Conservation (phyloP, 2,797 vertebrate genomes). For the Sitta carolinensis region DNA sequence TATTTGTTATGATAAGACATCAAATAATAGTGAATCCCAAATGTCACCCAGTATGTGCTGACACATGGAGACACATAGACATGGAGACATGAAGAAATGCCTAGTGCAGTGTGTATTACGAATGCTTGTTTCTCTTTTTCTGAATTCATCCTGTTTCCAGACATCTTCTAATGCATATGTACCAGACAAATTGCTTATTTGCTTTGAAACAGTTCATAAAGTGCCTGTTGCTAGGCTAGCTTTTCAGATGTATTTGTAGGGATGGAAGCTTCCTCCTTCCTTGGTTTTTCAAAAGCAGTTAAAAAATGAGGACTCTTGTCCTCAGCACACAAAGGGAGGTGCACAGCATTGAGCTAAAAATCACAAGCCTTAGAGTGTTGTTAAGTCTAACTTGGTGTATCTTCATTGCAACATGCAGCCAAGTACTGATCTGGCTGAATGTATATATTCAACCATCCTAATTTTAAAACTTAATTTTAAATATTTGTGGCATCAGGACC, state of each 20-base stretch:
- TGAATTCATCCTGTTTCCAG: background rate
- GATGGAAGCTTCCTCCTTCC: background rate
- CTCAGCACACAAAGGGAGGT: background rate
- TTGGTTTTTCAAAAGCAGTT: background rate
- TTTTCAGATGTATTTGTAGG: background rate
- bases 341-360: background rate
- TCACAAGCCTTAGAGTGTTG: background rate
- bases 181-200: background rate
- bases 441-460: background rate
- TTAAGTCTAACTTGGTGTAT: background rate
- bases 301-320: background rate
- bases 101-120: background rate
- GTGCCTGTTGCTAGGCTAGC: background rate
- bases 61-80: background rate
- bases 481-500: background rate
- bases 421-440: background rate
- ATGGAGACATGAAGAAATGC: background rate
- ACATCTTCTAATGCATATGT: background rate
- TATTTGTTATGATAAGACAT: background rate
- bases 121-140: background rate
- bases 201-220: background rate
- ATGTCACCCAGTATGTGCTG: background rate
- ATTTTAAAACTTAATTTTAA: background rate
- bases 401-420: background rate
- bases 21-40: background rate